Percentiles rank a stretch among this genome's conserved stretches.
Conservation (phyloP, 2,888 invertebrate species). For the Ryuthela nishihirai region DNA sequence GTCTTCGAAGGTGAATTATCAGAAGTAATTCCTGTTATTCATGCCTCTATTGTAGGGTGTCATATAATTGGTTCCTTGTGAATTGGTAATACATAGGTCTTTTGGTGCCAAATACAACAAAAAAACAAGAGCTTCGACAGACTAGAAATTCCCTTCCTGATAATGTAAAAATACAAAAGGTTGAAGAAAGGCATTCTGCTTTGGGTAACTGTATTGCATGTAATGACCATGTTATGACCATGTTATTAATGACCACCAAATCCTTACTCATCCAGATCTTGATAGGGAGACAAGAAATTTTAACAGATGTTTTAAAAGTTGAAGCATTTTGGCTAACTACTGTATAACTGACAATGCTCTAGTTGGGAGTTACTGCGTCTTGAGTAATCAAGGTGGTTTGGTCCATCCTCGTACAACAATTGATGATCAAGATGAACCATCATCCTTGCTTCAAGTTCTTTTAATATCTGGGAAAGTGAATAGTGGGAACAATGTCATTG, state of each 20-base stretch:
- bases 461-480: slow-evolving; percentile 90
- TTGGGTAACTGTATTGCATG: slow-evolving; percentile 96
- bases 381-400: slow-evolving; percentile 93
- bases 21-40: slow-evolving; percentile 91
- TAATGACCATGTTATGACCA: slow-evolving; percentile 99
- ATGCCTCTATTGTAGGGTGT: slow-evolving; percentile 88
- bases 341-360: slow-evolving; percentile 89
- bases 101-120: slow-evolving; percentile 85
- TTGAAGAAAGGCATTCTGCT: slow-evolving; percentile 96
- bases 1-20: slow-evolving; percentile 91
- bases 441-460: slow-evolving; percentile 89
- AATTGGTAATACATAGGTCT: slow-evolving; percentile 91
- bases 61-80: slow-evolving; percentile 90
- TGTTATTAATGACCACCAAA: too few relatives aligned
- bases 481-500: slow-evolving; percentile 92
- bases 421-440: slow-evolving; percentile 92
- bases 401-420: slow-evolving; percentile 70
- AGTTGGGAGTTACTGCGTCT: slow-evolving; percentile 89
- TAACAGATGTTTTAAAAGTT: slow-evolving; percentile 87
- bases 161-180: slow-evolving; percentile 80
- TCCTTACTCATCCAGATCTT: slow-evolving; percentile 96
- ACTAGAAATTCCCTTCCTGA: slow-evolving; percentile 94
- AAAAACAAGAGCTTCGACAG: slow-evolving; percentile 62
- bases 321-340: slow-evolving; percentile 97
- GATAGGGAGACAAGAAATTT: slow-evolving; percentile 95